Percentiles rank a stretch among this genome's conserved stretches.
phyloP scores from a whole-genome alignment of 2,888 invertebrate genomes.

The Megalurothrips usitatus region DNA sequence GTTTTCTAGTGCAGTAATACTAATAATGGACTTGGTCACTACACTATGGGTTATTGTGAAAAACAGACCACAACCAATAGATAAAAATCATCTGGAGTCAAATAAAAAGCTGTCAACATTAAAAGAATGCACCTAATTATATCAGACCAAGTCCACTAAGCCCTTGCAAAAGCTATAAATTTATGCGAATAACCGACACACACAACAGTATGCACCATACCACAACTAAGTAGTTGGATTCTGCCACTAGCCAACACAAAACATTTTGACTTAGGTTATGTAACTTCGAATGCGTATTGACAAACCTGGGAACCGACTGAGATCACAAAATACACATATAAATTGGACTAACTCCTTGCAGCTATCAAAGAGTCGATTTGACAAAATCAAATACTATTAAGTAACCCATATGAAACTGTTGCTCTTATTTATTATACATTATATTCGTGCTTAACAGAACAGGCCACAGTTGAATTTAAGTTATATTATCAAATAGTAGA shows the following conservation, averaged over 20 bases:
- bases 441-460: not conserved
- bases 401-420: not conserved
- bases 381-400: not conserved
- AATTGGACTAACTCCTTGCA: not conserved
- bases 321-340: not conserved
- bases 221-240: not conserved
- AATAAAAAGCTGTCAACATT: not conserved
- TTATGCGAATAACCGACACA: not conserved
- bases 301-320: not conserved
- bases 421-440: not conserved
- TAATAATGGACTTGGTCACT: too few relatives aligned
- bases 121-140: not conserved
- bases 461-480: not conserved
- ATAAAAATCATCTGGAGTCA: not conserved
- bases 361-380: not conserved
- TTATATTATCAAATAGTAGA: not conserved
- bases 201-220: not conserved
- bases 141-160: not conserved
- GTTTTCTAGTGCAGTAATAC: too few relatives aligned
- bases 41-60: too few relatives aligned
- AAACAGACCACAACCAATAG: not conserved
- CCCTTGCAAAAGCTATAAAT: not conserved
- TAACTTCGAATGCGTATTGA: not conserved
- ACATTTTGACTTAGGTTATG: conserved; percentile 12
- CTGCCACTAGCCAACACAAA: not conserved